Evolutionary conservation across 2,888 invertebrate species (phyloP).

Genomic region (Scrobipalpa atriplicella): DNA sequence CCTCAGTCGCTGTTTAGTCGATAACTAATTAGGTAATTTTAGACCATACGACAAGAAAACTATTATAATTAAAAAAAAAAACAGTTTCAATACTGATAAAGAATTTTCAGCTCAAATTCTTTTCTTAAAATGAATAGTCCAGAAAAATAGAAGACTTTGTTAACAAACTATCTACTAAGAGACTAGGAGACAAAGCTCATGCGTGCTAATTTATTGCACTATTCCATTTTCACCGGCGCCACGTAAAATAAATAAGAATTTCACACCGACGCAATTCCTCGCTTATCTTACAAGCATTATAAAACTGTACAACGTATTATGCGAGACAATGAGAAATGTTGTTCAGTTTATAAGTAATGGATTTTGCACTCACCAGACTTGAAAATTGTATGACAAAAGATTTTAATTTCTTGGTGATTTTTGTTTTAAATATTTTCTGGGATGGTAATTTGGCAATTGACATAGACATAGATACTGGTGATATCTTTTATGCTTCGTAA

Average conservation of each 20-base stretch:
- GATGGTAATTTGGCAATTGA: no score
- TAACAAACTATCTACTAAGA: no score
- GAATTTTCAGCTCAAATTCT: no score
- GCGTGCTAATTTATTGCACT: not conserved
- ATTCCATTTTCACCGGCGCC: not conserved
- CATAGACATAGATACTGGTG: no score
- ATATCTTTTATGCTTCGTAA: no score
- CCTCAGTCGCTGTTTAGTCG: no score
- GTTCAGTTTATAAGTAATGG: not conserved
- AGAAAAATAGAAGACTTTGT: no score
- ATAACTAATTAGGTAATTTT: no score
- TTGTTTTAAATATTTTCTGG: not conserved
- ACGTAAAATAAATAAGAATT: slow-evolving; percentile 10
- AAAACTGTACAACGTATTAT: not conserved
- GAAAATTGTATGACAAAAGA: not conserved
- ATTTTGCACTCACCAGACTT: not conserved
- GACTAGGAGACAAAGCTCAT: not conserved
- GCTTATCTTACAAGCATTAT: slow-evolving; percentile 14
- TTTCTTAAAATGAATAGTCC: no score
- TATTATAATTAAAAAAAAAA: no score
- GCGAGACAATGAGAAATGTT: slow-evolving; percentile 20
- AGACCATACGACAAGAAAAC: no score
- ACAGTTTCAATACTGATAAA: no score
- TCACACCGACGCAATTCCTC: slow-evolving; percentile 13
- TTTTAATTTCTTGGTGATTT: not conserved